Base-by-base conservation (phyloP, 2,113 vertebrate species). In the Amblyopsis rosae region DNA sequence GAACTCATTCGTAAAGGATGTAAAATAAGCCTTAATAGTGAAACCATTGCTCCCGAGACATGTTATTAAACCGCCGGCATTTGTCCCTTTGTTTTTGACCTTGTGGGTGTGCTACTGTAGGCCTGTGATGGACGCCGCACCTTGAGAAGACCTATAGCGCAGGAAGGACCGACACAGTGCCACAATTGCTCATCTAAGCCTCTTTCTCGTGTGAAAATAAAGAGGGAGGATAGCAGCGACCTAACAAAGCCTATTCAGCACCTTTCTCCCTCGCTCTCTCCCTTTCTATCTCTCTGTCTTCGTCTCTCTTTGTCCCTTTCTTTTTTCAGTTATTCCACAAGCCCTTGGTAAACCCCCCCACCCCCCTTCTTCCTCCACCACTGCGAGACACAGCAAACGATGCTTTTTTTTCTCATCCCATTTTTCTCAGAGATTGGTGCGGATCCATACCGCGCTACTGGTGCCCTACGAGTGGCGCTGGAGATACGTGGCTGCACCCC, bases 341-440 rank as follows among this genome's bases (percentile, higher is more conserved):
- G 70, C 65, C 61, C 45, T 19, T 6, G 9, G 51, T 61, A 66
- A 81, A 67, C 77, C 83, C 70, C 67, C 75, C 72, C 78, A 76
- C 81, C 82, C 1, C 90, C 65, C 59, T 59, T 92, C 92, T 93
- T 74, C 67, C 79, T 90, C 93, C 89, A 94, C 93, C 92, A 93
- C 95, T 96, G 93, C 93, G 90, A 97, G 95, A 94, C 94, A 94
- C 85, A 87, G 90, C 64, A 91, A 41, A 41, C 93, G 89, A 91
- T 92, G 93, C 94, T 95, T 95, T 95, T 95, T 98, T 96, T 94
- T 2, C 95, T 93, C 88, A 89, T 90, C 95, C 96, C 96, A 96
- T 98, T 98, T 99, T 96, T 98, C 96, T 98, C 94, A 62, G 88
- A 97, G 96, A 98, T 96, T 96, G 95, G 96, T 96, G 77, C 93